Conservation (phyloP, 2,888 invertebrate genomes). For the Unio delphinus region DNA sequence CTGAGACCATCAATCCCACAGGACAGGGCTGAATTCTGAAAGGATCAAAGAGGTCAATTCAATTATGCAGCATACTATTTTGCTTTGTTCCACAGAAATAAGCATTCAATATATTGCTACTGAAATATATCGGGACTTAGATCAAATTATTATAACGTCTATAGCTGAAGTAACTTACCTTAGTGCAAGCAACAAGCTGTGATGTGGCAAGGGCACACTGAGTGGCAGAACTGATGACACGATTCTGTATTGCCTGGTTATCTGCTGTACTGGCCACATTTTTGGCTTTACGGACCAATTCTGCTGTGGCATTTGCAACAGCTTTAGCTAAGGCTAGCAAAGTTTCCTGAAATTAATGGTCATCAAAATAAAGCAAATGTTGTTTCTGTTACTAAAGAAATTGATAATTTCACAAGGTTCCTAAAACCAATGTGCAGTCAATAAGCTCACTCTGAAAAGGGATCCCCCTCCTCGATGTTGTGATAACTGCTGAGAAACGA, state of each 20-base stretch:
- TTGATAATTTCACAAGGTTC: neutral
- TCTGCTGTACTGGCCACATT: slow-evolving; percentile 91
- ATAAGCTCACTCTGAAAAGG: too few species aligned
- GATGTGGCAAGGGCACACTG: slow-evolving; percentile 97
- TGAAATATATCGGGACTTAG: neutral
- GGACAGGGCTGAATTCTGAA: too few species aligned
- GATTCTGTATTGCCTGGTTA: slow-evolving; percentile 85
- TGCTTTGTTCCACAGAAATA: too few species aligned
- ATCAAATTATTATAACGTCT: neutral
- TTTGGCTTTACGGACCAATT: slow-evolving; percentile 95
- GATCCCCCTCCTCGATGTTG: too few species aligned
- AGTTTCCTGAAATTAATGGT: slow-evolving; percentile 79
- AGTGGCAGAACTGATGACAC: slow-evolving; percentile 94
- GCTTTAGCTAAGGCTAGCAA: slow-evolving; percentile 94
- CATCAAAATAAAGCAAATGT: neutral
- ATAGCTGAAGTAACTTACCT: slow-evolving; percentile 75
- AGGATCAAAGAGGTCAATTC: too few species aligned
- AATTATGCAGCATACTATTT: too few species aligned
- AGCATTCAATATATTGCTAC: too few species aligned
- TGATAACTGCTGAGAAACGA: too few species aligned
- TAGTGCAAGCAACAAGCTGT: slow-evolving; percentile 96
- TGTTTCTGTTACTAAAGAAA: neutral
- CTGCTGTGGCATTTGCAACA: slow-evolving; percentile 98
- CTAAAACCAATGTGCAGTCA: too few species aligned
- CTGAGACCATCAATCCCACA: too few species aligned